Base-by-base conservation (phyloP, 2,888 invertebrate genomes). In the Hydrotaea diabolus region DNA sequence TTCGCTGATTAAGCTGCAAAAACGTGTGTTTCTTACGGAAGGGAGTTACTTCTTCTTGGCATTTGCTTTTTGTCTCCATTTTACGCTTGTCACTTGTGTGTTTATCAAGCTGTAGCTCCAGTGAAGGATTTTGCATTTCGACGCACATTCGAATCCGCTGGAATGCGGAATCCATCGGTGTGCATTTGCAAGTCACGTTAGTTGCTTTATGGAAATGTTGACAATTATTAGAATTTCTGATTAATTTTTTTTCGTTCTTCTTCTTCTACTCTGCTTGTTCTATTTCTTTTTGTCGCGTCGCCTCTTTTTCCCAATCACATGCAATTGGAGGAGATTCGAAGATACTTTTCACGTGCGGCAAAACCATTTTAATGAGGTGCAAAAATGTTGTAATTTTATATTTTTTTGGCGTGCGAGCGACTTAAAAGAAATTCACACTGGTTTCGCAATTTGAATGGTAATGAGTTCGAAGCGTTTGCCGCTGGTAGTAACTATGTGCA, bases 171-270 rank as follows among this genome's bases (percentile, higher is more conserved):
- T 36, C 17, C 15, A 43, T 72, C 19, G 43, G 2, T 79, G 55
- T 62, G 31, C 23, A 57, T 59, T 76, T 57, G 59, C 46, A 72
- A 78, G 78, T 82, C 82, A 82, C 78, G 78, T 79, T 31, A 31
- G 31, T 31, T 75, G 59, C 21, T 13, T 59, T 62, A 71, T 82
- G 72, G 17, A 75, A 76, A 79, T 72, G 75, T 79, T 75, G 72
- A 83, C 72, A 79, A 76, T 72, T 79, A 83, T 73, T 79, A 39
- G 55, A 79, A 72, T 46, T 71, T 79, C 43, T 79, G 64, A 82
- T 79, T 75, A 78, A 72, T 73, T 72, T 39, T 80, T 19, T 49
- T 59, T 66, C n/a, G 11, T 11, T 13, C 13, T 23, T 13, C 13
- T 13, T 23, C 7, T 19, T 17, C 21, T 17, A 0, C 19, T 13